Evolutionary conservation across 2,888 invertebrate species (phyloP), one percentile per base, ranked within the genome.

Genomic region (Stomorhina lunata): DNA sequence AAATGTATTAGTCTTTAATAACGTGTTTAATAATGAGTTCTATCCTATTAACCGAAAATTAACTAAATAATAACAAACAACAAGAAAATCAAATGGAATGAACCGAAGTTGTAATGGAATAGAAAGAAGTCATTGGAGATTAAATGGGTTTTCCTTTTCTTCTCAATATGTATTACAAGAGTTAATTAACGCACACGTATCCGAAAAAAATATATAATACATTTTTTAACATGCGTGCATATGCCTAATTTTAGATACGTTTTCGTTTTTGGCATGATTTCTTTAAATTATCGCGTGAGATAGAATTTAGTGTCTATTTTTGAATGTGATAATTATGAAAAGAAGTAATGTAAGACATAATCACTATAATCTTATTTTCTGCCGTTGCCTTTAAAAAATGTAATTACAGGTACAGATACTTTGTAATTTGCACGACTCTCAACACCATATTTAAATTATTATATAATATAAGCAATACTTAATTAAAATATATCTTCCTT

Each of bases 11-110:
- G 17, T 27, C 25, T 71, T 7, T 25, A 32, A 1, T 22, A 68
- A 59, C 27, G 59, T 72, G 72, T 50, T 73, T 40, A 34, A 40
- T 63, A 43, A 73, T 63, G 17, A 40, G 50, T 53, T 63, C 20
- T 63, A 53, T 50, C 63, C 63, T 63, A 63, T 73, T 73, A 50
- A 73, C 61, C 61, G 17, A 25, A 72, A 63, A 73, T 73, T 73
- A 63, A 37, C 50, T 73, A 50, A n/a, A 37, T 53, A 53, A 73
- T 61, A 59, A 27, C 15, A 53, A 50, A 63, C 48, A 53, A 53
- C 40, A 48, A 59, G 17, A 59, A 57, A 25, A 72, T 32, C 50
- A 48, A 57, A 48, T 59, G 25, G 5, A 25, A 22, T 32, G 12
- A n/a, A 32, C 32, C 29, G 3, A 69, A 25, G 22, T 15, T 61